Evolutionary conservation across 2,888 invertebrate species (phyloP).

Genomic region (Drepanosiphum platanoidis): DNA sequence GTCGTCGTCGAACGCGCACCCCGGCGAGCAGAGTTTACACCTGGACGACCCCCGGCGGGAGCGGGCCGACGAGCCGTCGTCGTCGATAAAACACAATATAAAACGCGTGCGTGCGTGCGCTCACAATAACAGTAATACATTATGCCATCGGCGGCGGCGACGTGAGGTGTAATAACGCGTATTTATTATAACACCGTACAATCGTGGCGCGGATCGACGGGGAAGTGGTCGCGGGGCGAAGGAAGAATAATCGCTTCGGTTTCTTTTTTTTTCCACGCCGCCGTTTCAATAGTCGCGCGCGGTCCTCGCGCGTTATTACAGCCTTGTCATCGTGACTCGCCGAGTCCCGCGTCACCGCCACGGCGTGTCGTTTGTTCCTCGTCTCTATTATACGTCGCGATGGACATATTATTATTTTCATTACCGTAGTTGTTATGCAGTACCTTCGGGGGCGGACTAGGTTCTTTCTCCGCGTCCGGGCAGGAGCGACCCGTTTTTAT

Average conservation of each 20-base stretch:
- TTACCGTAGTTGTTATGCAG: too few relatives aligned
- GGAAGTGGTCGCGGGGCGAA: too few relatives aligned
- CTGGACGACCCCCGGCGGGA: conserved; percentile 51
- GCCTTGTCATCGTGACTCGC: conserved; percentile 57
- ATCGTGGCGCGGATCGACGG: too few relatives aligned
- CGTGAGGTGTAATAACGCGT: not conserved
- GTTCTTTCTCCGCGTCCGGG: too few relatives aligned
- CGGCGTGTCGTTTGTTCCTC: not conserved
- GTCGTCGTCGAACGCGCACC: not conserved
- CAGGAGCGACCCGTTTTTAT: too few relatives aligned
- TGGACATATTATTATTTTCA: conserved; percentile 22
- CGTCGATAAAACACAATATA: not conserved
- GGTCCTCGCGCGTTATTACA: not conserved
- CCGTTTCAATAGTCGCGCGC: conserved; percentile 8
- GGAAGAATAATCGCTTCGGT: conserved; percentile 32
- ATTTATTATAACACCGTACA: too few relatives aligned
- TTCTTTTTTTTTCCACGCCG: conserved; percentile 4
- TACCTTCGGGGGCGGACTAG: too few relatives aligned
- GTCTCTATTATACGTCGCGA: not conserved
- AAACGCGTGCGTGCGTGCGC: not conserved
- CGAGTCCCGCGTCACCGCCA: not conserved
- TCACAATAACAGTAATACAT: not conserved
- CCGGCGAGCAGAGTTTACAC: conserved; percentile 40
- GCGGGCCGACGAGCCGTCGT: not conserved
- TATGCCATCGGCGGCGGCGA: too few relatives aligned